phyloP scores from a whole-genome alignment of 92 coral and sea anemone genomes.

The Zoanthus gigantus region DNA sequence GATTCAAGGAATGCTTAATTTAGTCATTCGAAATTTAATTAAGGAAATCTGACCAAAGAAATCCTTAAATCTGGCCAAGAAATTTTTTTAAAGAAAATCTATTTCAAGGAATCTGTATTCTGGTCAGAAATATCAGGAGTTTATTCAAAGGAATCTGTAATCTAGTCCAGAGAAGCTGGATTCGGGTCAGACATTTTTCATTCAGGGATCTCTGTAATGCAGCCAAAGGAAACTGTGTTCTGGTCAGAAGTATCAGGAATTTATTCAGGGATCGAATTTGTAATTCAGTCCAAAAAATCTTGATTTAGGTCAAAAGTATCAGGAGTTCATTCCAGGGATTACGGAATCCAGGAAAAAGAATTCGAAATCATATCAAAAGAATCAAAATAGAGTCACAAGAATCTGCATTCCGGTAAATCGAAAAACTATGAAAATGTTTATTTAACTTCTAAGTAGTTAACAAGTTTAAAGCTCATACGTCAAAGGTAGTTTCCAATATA shows the following conservation, averaged over 20 bases:
- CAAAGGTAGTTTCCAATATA: too few relatives aligned
- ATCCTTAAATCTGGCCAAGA: not conserved
- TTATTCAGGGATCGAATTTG: not conserved
- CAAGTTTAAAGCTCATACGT: too few relatives aligned
- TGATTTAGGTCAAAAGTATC: not conserved
- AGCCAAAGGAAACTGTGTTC: not conserved
- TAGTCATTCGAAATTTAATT: not conserved
- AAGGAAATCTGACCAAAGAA: not conserved
- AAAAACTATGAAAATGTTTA: too few relatives aligned
- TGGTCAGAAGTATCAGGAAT: not conserved
- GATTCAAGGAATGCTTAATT: too few relatives aligned
- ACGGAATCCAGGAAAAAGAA: not conserved
- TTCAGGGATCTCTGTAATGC: not conserved
- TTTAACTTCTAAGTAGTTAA: too few relatives aligned
- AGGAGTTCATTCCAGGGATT: not conserved
- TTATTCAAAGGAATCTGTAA: not conserved
- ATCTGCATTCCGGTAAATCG: not conserved
- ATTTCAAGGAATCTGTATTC: not conserved
- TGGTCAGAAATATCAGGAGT: not conserved
- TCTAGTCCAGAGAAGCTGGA: not conserved
- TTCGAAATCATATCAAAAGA: not conserved
- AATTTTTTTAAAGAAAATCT: not conserved
- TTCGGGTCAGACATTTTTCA: not conserved
- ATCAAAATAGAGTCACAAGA: not conserved
- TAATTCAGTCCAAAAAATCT: not conserved